Base-by-base conservation (phyloP, 2,797 vertebrate species). In the Enoplosus armatus region DNA sequence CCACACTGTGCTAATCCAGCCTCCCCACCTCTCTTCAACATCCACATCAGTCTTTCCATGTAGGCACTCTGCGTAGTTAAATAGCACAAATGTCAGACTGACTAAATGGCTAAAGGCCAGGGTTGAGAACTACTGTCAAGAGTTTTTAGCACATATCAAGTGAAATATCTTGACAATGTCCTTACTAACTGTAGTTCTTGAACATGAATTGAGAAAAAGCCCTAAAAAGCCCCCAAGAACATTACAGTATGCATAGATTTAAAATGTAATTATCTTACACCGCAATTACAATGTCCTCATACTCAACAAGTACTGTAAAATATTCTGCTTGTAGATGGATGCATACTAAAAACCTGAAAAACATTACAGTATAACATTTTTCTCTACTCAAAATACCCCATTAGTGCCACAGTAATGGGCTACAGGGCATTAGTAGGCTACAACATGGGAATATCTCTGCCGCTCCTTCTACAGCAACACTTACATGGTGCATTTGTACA, bases 331-430 rank as follows among this genome's bases (percentile, higher is more conserved):
- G 33, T 62, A 64, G 78, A 69, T 69, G 43, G 24, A 31, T 50
- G 11, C 12, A 54, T 37, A 65, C 33, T 68, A 31, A 76, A 72
- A 74, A 60, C 24, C 58, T 39, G 16, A 53, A 75, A 54, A 33
- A 55, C 56, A 58, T 61, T 22, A 64, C n/a, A 71, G 41, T 1
- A 43, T 77, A 41, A 31, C 41, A 74, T 76, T 86, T 71, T 80
- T 77, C 55, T 72, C 29, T 27, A 15, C 22, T 77, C 35, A 80
- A 74, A 80, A 65, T 78, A 51, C 12, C 43, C 60, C 11, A 80
- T 84, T 75, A 78, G 63, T 75, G 71, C 48, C 33, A 51, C 55
- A 39, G 53, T 80, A 83, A 86, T 80, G 64, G 47, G 61, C 63
- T 79, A 63, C 26, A 69, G 48, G 53, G 59, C 70, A 75, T 75